Evolutionary conservation across 2,113 vertebrate species (phyloP).

Genomic region (Thalassoma bifasciatum): DNA sequence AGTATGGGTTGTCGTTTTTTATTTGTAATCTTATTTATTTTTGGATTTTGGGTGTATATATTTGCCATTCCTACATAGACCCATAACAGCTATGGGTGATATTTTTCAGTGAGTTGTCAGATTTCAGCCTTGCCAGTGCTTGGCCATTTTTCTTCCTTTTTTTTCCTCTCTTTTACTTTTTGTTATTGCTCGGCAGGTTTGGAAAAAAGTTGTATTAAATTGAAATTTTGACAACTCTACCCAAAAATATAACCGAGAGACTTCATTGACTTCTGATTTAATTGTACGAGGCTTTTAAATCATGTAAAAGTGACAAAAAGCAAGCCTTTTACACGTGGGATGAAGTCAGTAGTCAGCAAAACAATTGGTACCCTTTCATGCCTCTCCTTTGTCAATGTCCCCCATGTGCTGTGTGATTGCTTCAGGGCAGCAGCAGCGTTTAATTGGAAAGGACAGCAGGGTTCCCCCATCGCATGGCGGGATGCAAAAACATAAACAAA

Average conservation of each 20-base stretch:
- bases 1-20: conserved; percentile 84
- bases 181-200: conserved; percentile 54
- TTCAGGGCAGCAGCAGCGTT: conserved; percentile 82
- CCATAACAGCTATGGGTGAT: conserved; percentile 86
- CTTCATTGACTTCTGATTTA: conserved; percentile 88
- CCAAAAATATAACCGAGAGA: conserved; percentile 87
- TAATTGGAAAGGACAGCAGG: conserved; percentile 68
- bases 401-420: conserved; percentile 82
- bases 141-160: conserved; percentile 26
- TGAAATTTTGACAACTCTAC: conserved; percentile 89
- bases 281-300: conserved; percentile 84
- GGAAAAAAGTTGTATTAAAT: conserved; percentile 31
- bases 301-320: conserved; percentile 83
- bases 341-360: conserved; percentile 84
- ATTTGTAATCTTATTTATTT: conserved; percentile 54
- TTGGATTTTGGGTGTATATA: conserved; percentile 82
- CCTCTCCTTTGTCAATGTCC: conserved; percentile 81
- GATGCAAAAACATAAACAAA: conserved; percentile 52
- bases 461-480: conserved; percentile 48
- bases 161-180: not conserved
- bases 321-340: conserved; percentile 82
- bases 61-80: conserved; percentile 82
- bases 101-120: conserved; percentile 90
- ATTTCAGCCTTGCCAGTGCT: conserved; percentile 78
- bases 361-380: conserved; percentile 80